Evolutionary conservation across 1,140 invertebrate genomes (phyloP), one percentile per base, ranked within the genome.

Genomic region (Heliconius nattereri): DNA sequence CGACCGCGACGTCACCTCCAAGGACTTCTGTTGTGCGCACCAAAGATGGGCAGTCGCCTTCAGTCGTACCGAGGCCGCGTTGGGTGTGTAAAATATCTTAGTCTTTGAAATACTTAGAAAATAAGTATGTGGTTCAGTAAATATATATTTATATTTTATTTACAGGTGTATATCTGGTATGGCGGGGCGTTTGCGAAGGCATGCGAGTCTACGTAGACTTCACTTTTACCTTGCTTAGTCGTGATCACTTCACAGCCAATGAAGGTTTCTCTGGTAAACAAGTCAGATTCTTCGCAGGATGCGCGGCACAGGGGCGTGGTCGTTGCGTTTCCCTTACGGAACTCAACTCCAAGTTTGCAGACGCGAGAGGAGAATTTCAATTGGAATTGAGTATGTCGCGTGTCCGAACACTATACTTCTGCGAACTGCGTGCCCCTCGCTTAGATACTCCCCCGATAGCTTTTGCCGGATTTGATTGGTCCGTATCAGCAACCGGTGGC

Each of bases 1-100:
- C 13, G 97, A 98, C 91, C 96, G 97, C 72, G 97, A 97, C 92
- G 97, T 97, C 83, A 97, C 97, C 52, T 97, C 97, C 81, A 97
- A 98, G 92, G 98, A 98, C 88, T 97, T 98, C 90, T 96, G 96
- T 37, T 98, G 97, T 92, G 97, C 97, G 11, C 97, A 98, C 89
- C 98, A 98, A 86, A 95, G 96, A 94, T 98, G 98, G 98, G 97
- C 97, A n/a, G 97, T 98, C 75, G 97, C 97, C 3, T 98, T 98
- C 91, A 97, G 96, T 0, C 95, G 97, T 26, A 96, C 96, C 40
- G 97, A 98, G 87, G 97, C 97, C 88, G 96, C 96, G 78, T 85
- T 91, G 78, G 91, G 92, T 92, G 54, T 80, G 85, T 81, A 26
- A 26, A 71, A n/a, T 60, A 40, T 74, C 29, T 37, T 73, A 60